Percentiles rank a stretch among this genome's conserved stretches.
phyloP scores from a whole-genome alignment of 2,113 vertebrate genomes.

The Mustela lutreola region DNA sequence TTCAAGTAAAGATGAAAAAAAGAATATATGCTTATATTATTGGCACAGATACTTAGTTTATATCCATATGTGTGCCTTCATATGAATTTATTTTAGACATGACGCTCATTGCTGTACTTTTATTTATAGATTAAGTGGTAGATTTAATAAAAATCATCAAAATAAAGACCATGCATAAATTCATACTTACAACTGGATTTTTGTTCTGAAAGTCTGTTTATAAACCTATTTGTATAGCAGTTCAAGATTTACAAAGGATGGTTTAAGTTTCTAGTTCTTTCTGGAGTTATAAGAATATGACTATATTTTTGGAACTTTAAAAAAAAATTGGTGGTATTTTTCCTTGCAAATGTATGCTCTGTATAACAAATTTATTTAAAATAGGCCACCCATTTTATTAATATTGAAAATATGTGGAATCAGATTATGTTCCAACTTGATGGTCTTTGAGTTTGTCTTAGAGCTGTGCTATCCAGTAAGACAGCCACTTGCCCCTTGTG shows the following conservation, averaged over 20 bases:
- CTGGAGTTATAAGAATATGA: background rate
- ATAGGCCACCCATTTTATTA: background rate
- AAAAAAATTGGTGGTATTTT: background rate
- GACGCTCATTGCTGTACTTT: background rate
- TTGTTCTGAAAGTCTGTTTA: conserved; percentile 30
- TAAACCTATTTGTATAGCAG: background rate
- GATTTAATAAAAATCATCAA: conserved; percentile 6
- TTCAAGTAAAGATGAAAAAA: background rate
- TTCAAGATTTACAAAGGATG: conserved; percentile 1
- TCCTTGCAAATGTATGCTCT: background rate
- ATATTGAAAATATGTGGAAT: conserved; percentile 26
- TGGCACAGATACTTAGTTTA: background rate
- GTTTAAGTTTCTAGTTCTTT: background rate
- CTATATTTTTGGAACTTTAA: background rate
- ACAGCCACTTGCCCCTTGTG: background rate
- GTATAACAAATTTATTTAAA: background rate
- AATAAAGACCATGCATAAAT: background rate
- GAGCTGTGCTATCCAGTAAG: background rate
- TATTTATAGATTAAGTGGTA: background rate
- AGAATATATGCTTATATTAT: background rate
- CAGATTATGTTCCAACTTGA: background rate
- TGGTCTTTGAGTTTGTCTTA: background rate
- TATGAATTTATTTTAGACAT: conserved; percentile 41
- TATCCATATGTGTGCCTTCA: background rate
- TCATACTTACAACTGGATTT: conserved; percentile 14